These are phyloP conservation scores for Patella pellucida DNA, from an alignment of 2,888 invertebrate genomes.

Conservation along the genomic window DNA sequence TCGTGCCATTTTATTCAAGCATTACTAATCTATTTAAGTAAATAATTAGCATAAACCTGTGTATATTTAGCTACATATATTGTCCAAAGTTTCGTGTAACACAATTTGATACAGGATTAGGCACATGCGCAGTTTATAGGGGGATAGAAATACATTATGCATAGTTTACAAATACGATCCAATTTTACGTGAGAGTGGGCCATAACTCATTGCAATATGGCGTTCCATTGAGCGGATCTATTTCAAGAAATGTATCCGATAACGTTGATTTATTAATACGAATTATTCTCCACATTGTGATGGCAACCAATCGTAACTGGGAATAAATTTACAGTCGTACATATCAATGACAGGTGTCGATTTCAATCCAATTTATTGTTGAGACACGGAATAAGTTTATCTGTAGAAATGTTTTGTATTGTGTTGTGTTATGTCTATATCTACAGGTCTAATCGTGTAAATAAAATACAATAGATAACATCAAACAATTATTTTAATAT, in stretches of 20 bases:
- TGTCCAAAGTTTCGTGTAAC: not conserved
- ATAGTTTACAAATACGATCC: not conserved
- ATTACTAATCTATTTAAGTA: not conserved
- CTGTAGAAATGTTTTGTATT: no score
- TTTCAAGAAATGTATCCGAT: slow-evolving; percentile 10
- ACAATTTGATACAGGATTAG: not conserved
- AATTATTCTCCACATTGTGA: not conserved
- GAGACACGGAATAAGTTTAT: not conserved
- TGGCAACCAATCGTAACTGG: slow-evolving; percentile 7
- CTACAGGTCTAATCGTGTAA: no score
- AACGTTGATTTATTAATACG: slow-evolving; percentile 7
- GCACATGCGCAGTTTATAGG: not conserved
- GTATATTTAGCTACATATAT: no score
- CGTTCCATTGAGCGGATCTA: slow-evolving; percentile 8
- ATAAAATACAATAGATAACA: no score
- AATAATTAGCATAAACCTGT: not conserved
- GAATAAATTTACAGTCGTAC: not conserved
- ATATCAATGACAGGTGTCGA: slow-evolving; percentile 5
- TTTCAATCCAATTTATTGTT: not conserved
- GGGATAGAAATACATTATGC: not conserved
- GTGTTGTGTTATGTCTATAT: no score
- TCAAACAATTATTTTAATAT: no score
- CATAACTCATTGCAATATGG: slow-evolving; percentile 9
- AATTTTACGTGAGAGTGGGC: not conserved
- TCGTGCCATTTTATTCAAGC: not conserved